phyloP scores from a whole-genome alignment of 2,113 vertebrate species.

The Ondatra zibethicus region DNA sequence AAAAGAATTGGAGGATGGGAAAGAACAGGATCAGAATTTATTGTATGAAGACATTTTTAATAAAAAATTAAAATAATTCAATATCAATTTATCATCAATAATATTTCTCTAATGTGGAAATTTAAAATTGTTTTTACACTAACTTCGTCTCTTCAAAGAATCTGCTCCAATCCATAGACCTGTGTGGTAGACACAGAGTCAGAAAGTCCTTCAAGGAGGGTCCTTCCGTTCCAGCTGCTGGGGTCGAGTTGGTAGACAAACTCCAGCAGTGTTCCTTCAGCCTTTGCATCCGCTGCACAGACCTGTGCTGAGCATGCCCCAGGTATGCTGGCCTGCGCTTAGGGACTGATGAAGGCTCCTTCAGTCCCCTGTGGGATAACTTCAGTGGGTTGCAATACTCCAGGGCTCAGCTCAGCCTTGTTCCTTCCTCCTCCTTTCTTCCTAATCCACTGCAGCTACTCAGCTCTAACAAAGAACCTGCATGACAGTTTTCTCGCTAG shows the following conservation, averaged over 20 bases:
- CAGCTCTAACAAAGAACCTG: neutral
- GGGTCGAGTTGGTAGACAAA: neutral
- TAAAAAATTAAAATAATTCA: neutral
- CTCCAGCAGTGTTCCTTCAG: neutral
- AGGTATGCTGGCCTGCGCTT: neutral
- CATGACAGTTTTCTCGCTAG: neutral
- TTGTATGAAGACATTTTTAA: neutral
- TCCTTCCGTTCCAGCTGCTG: neutral
- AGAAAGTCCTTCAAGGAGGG: neutral
- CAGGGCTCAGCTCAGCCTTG: neutral
- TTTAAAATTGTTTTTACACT: neutral
- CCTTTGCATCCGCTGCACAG: neutral
- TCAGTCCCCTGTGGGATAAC: neutral
- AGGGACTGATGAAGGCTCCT: neutral
- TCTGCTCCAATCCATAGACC: neutral
- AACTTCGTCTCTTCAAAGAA: neutral
- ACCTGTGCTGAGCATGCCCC: neutral
- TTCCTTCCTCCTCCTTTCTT: neutral
- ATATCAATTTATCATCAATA: conserved; percentile 2
- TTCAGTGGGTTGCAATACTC: neutral
- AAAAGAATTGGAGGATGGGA: neutral
- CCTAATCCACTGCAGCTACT: neutral
- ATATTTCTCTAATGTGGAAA: neutral
- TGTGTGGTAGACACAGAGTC: neutral
- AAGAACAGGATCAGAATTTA: neutral